Evolutionary conservation across 2,113 vertebrate genomes (phyloP).

Genomic region (Trematocara macrostoma): DNA sequence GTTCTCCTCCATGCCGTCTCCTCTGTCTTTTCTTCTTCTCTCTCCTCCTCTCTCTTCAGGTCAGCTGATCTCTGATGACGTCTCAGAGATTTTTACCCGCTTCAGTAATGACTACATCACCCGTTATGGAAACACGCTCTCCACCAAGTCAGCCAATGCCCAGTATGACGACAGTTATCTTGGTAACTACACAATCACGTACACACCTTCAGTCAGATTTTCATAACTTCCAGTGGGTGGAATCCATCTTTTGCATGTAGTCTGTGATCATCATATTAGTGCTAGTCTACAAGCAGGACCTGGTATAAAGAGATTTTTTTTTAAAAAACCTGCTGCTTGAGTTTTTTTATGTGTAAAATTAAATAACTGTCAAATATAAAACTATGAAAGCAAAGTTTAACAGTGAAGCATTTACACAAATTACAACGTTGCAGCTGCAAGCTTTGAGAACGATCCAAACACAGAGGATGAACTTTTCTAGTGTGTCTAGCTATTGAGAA

Average conservation of each 20-base stretch:
- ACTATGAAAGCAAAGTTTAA: not conserved
- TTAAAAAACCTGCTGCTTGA: not conserved
- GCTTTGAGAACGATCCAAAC: not conserved
- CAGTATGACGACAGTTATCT: slow-evolving; percentile 94
- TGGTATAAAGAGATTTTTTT: not conserved
- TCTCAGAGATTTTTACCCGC: slow-evolving; percentile 84
- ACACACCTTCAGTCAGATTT: not conserved
- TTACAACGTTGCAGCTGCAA: not conserved
- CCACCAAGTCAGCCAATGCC: slow-evolving; percentile 83
- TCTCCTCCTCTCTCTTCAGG: slow-evolving; percentile 58
- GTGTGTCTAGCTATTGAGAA: not conserved
- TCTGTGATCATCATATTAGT: not conserved
- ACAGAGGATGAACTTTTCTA: not conserved
- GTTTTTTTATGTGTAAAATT: not conserved
- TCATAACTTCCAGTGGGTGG: not conserved
- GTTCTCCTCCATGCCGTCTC: not conserved
- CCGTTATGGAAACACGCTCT: slow-evolving; percentile 76
- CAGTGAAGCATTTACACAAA: not conserved
- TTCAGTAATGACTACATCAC: slow-evolving; percentile 63
- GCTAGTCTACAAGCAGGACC: not conserved
- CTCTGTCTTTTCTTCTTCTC: not conserved
- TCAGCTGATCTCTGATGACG: slow-evolving; percentile 90
- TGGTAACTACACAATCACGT: slow-evolving; percentile 65
- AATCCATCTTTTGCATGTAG: not conserved
- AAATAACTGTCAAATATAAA: not conserved